Percentiles rank a stretch among this genome's conserved stretches.
These are phyloP conservation scores for Sternotherus odoratus DNA, from an alignment of 2,797 vertebrate genomes.

Conservation along the genomic window DNA sequence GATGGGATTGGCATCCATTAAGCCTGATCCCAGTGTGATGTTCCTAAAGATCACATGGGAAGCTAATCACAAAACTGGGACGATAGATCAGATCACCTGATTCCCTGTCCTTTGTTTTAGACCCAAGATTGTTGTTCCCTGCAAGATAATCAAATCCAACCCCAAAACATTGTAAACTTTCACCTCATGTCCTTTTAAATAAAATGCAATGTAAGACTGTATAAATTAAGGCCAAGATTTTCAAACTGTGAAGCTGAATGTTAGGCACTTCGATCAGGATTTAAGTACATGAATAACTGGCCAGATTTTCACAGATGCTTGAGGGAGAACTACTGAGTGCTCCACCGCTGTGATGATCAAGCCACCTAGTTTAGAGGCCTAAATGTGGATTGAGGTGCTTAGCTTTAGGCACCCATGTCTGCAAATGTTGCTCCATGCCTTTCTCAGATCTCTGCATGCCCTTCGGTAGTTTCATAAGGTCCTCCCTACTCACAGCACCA, in stretches of 20 bases:
- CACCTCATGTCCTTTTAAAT: background rate
- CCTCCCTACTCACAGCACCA: background rate
- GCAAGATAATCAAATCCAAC: background rate
- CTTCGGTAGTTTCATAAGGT: background rate
- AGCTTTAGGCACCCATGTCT: background rate
- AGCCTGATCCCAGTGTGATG: accelerated
- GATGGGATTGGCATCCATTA: background rate
- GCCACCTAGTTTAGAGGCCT: background rate
- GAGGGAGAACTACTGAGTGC: background rate
- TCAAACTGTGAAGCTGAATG: background rate
- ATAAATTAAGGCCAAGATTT: background rate
- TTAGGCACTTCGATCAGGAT: background rate
- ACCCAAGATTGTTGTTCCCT: background rate
- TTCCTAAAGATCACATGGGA: background rate
- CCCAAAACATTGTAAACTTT: accelerated
- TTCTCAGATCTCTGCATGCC: background rate
- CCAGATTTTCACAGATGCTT: background rate
- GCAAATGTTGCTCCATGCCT: background rate
- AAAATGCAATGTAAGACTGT: background rate
- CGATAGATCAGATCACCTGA: background rate
- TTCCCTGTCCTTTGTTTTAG: background rate
- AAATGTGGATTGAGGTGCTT: background rate
- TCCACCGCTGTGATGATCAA: background rate
- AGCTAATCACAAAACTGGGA: background rate
- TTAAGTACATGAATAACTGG: background rate